Evolutionary conservation across 2,797 vertebrate genomes (phyloP).

Genomic region (Etheostoma perlongum): DNA sequence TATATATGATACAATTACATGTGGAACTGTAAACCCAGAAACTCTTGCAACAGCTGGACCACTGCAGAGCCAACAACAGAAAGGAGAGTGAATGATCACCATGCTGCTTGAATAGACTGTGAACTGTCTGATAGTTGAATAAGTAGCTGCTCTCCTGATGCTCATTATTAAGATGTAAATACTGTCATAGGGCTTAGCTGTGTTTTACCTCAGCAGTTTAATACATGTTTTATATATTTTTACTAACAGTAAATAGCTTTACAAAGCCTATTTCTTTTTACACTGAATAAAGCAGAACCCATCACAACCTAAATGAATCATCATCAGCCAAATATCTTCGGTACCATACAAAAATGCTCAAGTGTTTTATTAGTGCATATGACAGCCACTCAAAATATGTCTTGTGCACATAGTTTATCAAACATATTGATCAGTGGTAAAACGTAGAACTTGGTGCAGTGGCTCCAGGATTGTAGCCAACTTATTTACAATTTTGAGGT

Average conservation of each 20-base stretch:
- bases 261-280: slow-evolving; percentile 5
- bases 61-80: slow-evolving; percentile 16
- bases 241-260: slow-evolving; percentile 17
- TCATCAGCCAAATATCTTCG: background rate
- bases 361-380: background rate
- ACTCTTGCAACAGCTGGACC: slow-evolving; percentile 32
- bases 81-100: slow-evolving; percentile 7
- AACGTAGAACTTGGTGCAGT: background rate
- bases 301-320: background rate
- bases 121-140: slow-evolving; percentile 32
- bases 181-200: slow-evolving; percentile 48
- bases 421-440: background rate
- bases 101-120: slow-evolving; percentile 37
- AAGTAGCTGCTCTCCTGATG: slow-evolving; percentile 43
- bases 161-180: slow-evolving; percentile 62
- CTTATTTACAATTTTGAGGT: background rate
- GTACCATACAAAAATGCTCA: background rate
- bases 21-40: slow-evolving; percentile 19
- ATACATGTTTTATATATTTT: slow-evolving; percentile 30
- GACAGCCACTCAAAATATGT: background rate
- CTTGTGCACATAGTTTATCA: background rate
- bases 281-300: background rate
- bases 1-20: slow-evolving; percentile 3
- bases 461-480: background rate
- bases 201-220: slow-evolving; percentile 36